Conservation (phyloP, 2,888 invertebrate species). For the Diabrotica balteata region DNA sequence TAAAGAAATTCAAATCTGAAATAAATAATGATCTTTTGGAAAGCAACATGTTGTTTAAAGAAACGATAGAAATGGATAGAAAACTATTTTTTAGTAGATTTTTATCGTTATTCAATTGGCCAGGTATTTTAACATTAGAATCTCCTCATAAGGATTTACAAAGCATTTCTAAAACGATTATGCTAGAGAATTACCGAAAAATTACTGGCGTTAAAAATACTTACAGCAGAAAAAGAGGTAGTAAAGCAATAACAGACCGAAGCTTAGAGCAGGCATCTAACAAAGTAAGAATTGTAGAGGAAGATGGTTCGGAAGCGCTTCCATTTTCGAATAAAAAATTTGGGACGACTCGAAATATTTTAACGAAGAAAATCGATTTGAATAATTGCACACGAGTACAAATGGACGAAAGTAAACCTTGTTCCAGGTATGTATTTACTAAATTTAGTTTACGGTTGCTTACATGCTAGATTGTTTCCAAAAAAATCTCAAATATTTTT, state of each 20-base stretch:
- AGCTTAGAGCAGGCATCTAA: no score
- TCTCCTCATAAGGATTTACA: slow-evolving; percentile 20
- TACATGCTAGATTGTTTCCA: no score
- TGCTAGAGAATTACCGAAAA: not conserved
- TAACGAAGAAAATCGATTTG: no score
- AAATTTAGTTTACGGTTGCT: no score
- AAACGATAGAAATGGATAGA: slow-evolving; percentile 24
- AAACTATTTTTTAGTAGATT: slow-evolving; percentile 38
- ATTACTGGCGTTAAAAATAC: slow-evolving; percentile 21
- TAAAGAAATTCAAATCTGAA: slow-evolving; percentile 4
- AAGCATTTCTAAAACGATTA: slow-evolving; percentile 5
- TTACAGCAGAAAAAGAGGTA: slow-evolving; percentile 17
- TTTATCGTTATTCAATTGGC: slow-evolving; percentile 40
- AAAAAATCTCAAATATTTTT: no score
- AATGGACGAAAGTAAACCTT: no score
- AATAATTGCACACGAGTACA: no score
- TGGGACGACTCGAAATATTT: no score
- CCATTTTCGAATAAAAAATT: no score
- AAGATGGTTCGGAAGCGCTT: no score
- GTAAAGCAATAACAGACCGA: not conserved
- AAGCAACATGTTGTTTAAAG: not conserved
- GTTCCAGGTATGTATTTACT: no score
- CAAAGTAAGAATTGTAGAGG: no score
- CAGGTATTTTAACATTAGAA: slow-evolving; percentile 38
- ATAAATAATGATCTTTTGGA: slow-evolving; percentile 3